These are phyloP conservation scores for Capra hircus DNA, from an alignment of 2,113 vertebrate genomes.

Conservation along the genomic window DNA sequence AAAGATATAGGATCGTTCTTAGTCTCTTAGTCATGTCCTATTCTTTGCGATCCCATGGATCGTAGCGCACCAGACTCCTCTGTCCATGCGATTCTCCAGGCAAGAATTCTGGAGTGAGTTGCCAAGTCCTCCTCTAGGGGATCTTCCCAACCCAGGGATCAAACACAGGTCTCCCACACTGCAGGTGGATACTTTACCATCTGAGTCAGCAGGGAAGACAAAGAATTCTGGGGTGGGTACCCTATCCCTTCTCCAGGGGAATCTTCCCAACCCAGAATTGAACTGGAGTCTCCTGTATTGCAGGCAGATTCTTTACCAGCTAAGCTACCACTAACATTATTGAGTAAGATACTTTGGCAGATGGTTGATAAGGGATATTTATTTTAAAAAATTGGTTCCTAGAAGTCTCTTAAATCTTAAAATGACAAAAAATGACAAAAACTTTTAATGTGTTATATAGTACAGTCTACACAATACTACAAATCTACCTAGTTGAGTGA, in stretches of 20 bases:
- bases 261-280: not conserved
- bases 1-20: not conserved
- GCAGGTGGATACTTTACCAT: not conserved
- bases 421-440: not conserved
- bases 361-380: not conserved
- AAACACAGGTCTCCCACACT: not conserved
- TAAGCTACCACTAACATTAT: not conserved
- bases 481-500: not conserved
- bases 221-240: not conserved
- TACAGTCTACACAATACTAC: not conserved
- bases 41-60: accelerated
- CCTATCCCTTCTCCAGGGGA: not conserved
- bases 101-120: not conserved
- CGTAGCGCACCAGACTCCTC: accelerated
- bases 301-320: not conserved
- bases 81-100: not conserved
- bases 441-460: not conserved
- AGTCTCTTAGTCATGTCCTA: not conserved
- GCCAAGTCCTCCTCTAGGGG: not conserved
- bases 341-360: not conserved
- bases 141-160: not conserved
- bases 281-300: not conserved
- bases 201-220: not conserved
- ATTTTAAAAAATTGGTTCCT: not conserved
- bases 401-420: not conserved